Evolutionary conservation across 2,888 invertebrate genomes (phyloP), one percentile per base, ranked within the genome.

Genomic region (Salticus scenicus): DNA sequence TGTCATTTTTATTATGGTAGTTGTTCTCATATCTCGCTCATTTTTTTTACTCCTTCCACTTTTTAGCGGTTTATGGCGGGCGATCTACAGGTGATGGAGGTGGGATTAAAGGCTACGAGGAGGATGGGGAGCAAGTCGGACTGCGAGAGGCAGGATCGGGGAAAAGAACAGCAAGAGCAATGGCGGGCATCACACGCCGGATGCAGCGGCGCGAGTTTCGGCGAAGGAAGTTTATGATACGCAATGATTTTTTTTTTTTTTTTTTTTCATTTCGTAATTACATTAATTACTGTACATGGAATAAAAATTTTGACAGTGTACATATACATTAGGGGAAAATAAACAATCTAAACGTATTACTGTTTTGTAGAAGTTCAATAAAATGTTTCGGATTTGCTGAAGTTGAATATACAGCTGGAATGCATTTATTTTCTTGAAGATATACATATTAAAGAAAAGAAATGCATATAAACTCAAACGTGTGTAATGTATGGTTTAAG

Each of bases 91-190:
- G 72, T 30, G 66, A 41, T 30, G 57, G n/a, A 24, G 64, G 66
- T 20, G 31, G 33, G 66, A 27, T 30, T 33, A 66, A 66, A 67
- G 51, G 79, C 42, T 72, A 64, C n/a, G 57, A n/a, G 67, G 33
- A 51, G 67, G 67, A 67, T 67, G 67, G 0, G 42, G 76, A 67
- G 64, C 30, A 69, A 47, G 64, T 66, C 71, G 76, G 82, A 71
- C 64, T 51, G 33, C 67, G 80, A 80, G 80, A 57, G 73, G 47
- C 67, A 64, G 63, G 71, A n/a, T 14, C 47, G 20, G 20, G 63
- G 71, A 72, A 82, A 82, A 76, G 82, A 82, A 71, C 76, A 71
- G 64, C 71, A 82, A 71, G 82, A 82, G 82, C 82, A 82, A 82
- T 82, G 82, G 82, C 82, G 82, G 76, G 64, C 42, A 70, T 76